Conservation (phyloP, 2,888 invertebrate species). For the Mimumesa dahlbomi region DNA sequence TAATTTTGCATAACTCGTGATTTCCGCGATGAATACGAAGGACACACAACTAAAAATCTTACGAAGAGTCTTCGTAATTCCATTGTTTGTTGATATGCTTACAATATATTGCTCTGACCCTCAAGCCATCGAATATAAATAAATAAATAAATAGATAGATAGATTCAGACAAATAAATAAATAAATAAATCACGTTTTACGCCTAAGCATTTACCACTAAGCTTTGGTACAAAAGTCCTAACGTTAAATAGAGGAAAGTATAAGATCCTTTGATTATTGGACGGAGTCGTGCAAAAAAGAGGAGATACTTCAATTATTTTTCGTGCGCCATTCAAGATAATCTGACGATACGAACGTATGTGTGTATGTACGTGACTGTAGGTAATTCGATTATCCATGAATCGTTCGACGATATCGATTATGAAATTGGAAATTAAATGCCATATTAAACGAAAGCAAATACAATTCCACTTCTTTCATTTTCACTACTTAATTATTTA, state of each 20-base stretch:
- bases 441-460: too few species aligned
- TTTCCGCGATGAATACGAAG: background rate
- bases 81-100: slow-evolving; percentile 60
- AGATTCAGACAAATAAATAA: slow-evolving; percentile 63
- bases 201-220: slow-evolving; percentile 58
- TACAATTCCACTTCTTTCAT: too few species aligned
- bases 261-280: slow-evolving; percentile 55
- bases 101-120: slow-evolving; percentile 57
- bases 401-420: too few species aligned
- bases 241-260: slow-evolving; percentile 59
- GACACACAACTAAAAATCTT: slow-evolving; percentile 27
- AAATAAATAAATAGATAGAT: slow-evolving; percentile 40
- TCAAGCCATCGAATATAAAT: slow-evolving; percentile 39
- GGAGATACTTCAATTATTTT: slow-evolving; percentile 31
- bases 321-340: slow-evolving; percentile 6
- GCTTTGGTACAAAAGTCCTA: slow-evolving; percentile 59
- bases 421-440: too few species aligned
- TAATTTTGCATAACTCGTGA: background rate
- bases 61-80: slow-evolving; percentile 19
- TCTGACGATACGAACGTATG: slow-evolving; percentile 7
- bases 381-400: too few species aligned
- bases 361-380: background rate
- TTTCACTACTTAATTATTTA: too few species aligned
- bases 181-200: slow-evolving; percentile 45
- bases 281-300: slow-evolving; percentile 69